Base-by-base conservation (phyloP, 1,140 invertebrate genomes). In the Andrena cerasifolii region DNA sequence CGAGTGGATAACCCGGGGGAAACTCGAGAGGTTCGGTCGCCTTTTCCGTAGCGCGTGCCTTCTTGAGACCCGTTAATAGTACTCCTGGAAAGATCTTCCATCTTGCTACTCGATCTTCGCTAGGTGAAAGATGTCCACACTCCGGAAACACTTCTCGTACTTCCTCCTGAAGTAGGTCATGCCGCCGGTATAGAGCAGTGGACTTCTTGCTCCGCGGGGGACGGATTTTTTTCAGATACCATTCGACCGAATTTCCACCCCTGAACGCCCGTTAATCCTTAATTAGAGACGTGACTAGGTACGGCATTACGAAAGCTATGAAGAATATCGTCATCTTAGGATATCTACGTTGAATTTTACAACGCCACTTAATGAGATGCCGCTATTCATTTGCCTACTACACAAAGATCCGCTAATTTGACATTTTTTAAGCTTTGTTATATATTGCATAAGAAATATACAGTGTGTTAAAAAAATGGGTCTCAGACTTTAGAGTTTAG, bases 51-150 rank as follows among this genome's bases (percentile, higher is more conserved):
- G 53, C 65, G 70, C 54, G 62, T 63, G 63, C 66, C 66, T 78
- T 54, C 59, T 63, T 47, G 51, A 58, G 54, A 56, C 40, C 47
- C 61, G 53, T 71, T 80, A 86, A 85, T 79, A 72, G 82, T 72
- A 74, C 81, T 84, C 61, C 65, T 76, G 53, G 21, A 66, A 74
- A 82, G 79, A 86, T 86, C 61, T 85, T 73, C 65, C 76, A 78
- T 74, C 80, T 71, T 70, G 56, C 71, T 75, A 74, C 77, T 68
- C 70, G 45, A 85, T 81, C 62, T 73, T 54, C 62, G 62, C 40
- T 49, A 78, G 66, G 24, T 71, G 49, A 79, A 68, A 65, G 28
- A 54, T 68, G 63, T 79, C 58, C 63, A 77, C 72, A 67, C 61
- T 71, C 79, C 66, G 66, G 72, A 77, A 80, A 71, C 54, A 70